A percentile compares a stretch with the other conserved stretches of the same genome.
Conservation (phyloP, 53 echinoderm and acorn worm genomes). For the Hippasteria phrygiana region DNA sequence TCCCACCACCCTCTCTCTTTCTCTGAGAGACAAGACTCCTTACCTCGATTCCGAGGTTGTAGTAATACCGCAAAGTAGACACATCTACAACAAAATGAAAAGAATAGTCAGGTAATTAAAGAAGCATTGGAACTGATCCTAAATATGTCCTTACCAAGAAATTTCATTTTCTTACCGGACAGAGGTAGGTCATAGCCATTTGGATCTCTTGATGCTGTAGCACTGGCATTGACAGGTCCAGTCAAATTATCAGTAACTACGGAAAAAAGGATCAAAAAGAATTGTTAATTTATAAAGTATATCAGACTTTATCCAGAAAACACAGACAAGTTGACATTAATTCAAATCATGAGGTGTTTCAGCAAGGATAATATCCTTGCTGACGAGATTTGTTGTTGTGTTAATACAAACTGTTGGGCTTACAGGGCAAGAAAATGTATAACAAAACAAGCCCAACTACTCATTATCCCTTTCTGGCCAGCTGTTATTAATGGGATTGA, state of each 20-base stretch:
- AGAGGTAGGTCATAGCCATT: constrained; percentile 76
- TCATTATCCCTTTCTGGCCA: no score
- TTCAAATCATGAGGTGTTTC: no score
- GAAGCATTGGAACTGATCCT: not conserved
- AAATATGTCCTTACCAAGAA: not conserved
- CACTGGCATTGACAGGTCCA: constrained; percentile 81
- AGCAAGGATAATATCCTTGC: no score
- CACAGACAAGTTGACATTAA: no score
- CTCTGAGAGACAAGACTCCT: not conserved
- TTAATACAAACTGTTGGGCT: no score
- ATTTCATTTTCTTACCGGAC: constrained; percentile 59
- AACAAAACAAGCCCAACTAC: no score
- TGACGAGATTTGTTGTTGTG: no score
- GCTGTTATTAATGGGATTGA: no score
- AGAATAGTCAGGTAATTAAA: not conserved
- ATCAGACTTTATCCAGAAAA: no score
- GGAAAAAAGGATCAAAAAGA: not conserved
- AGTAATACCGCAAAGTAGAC: constrained; percentile 89
- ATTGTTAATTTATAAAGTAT: not conserved
- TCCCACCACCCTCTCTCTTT: no score
- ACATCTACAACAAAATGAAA: constrained; percentile 73
- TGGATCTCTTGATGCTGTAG: constrained; percentile 77
- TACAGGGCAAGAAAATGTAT: no score
- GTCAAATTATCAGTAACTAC: constrained; percentile 79
- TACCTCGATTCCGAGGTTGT: constrained; percentile 94